These are phyloP conservation scores for Amblyopsis rosae DNA, from an alignment of 2,113 vertebrate genomes.

Conservation along the genomic window DNA sequence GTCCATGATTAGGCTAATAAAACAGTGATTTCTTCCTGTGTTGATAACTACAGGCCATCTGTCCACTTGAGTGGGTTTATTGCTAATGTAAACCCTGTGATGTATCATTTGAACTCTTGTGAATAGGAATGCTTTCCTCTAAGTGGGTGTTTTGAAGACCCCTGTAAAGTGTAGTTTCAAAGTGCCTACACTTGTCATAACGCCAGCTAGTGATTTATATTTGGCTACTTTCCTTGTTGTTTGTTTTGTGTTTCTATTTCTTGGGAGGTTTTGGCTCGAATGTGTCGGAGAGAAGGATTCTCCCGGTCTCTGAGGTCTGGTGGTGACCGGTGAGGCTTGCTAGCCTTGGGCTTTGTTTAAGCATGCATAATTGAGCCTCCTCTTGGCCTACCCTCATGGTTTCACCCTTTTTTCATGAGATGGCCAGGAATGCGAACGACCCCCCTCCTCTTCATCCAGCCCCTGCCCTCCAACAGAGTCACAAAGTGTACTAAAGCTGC, in stretches of 20 bases:
- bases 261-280: background rate
- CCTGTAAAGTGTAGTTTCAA: slow-evolving; percentile 60
- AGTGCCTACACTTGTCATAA: slow-evolving; percentile 69
- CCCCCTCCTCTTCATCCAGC: slow-evolving; percentile 72
- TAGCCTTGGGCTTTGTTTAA: slow-evolving; percentile 77
- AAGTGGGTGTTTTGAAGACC: slow-evolving; percentile 46
- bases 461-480: slow-evolving; percentile 65
- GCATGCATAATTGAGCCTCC: slow-evolving; percentile 79
- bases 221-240: slow-evolving; percentile 28
- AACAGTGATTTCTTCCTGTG: slow-evolving; percentile 19
- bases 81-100: slow-evolving; percentile 52
- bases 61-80: slow-evolving; percentile 62
- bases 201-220: slow-evolving; percentile 61
- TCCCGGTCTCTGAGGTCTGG: too few species aligned
- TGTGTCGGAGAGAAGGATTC: background rate
- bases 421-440: slow-evolving; percentile 81
- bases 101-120: slow-evolving; percentile 62
- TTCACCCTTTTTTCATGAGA: slow-evolving; percentile 84
- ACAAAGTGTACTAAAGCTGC: slow-evolving; percentile 75
- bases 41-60: slow-evolving; percentile 17
- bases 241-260: slow-evolving; percentile 30
- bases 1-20: slow-evolving; percentile 18
- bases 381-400: slow-evolving; percentile 81
- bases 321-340: slow-evolving; percentile 41
- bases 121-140: slow-evolving; percentile 68